phyloP scores from a whole-genome alignment of 2,113 vertebrate genomes.

The Corvus hawaiiensis region DNA sequence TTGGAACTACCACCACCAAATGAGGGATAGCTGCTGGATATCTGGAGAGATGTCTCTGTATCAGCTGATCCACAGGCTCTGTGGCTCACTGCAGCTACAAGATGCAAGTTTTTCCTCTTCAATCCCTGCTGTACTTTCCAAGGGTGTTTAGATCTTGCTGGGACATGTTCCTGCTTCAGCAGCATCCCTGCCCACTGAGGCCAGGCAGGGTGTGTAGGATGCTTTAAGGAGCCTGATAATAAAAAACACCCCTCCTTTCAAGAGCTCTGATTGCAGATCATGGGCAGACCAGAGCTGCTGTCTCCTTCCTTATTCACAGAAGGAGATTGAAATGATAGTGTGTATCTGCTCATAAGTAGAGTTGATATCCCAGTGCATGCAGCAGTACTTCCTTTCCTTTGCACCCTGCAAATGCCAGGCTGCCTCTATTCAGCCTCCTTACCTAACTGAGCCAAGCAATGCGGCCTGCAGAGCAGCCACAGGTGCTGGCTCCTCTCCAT shows the following conservation, averaged over 20 bases:
- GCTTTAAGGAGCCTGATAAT: not conserved
- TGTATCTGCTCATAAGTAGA: not conserved
- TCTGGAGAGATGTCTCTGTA: not conserved
- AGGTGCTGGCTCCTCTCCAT: not conserved
- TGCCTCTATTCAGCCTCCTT: not conserved
- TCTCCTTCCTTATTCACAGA: not conserved
- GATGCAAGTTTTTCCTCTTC: not conserved
- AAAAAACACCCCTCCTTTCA: not conserved
- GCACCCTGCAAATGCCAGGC: not conserved
- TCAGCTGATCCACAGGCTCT: not conserved
- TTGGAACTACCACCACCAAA: not conserved
- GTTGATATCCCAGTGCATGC: not conserved
- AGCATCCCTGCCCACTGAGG: not conserved
- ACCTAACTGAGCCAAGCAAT: accelerated
- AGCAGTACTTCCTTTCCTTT: conserved; percentile 13
- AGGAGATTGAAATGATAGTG: conserved; percentile 5
- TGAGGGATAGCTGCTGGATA: not conserved
- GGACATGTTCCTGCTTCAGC: not conserved
- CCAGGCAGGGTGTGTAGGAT: not conserved
- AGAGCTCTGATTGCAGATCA: not conserved
- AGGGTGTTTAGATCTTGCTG: not conserved
- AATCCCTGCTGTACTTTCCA: not conserved
- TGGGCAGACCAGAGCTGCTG: not conserved
- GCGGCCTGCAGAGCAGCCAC: not conserved
- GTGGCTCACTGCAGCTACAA: not conserved